Percentiles rank a stretch among this genome's conserved stretches.
Evolutionary conservation across 2,888 invertebrate species (phyloP).

Genomic region (Dicyrtoma fusca): DNA sequence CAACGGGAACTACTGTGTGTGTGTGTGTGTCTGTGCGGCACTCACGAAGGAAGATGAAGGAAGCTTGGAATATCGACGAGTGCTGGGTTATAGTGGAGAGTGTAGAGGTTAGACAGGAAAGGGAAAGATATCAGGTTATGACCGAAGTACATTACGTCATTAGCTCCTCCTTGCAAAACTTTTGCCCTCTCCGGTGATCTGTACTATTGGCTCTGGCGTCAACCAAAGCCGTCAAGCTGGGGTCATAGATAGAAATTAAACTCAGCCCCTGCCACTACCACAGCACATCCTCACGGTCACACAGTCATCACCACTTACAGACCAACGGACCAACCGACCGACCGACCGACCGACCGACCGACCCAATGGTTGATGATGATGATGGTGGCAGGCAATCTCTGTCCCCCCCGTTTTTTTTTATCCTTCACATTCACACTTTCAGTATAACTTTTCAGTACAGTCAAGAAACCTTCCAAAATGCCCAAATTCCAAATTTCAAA

Average conservation of each 20-base stretch:
- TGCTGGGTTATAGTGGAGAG: slow-evolving; percentile 5
- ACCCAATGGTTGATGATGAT: too few species aligned
- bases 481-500: too few species aligned
- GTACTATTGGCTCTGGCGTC: background rate
- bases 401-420: background rate
- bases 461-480: slow-evolving; percentile 9
- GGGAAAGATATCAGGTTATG: slow-evolving; percentile 12
- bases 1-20: too few species aligned
- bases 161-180: slow-evolving; percentile 18
- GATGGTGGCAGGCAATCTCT: slow-evolving; percentile 4
- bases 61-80: slow-evolving; percentile 12
- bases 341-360: background rate
- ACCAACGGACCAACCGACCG: background rate
- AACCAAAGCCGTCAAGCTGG: background rate
- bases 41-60: background rate
- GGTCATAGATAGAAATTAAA: slow-evolving; percentile 15
- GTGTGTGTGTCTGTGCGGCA: too few species aligned
- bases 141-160: slow-evolving; percentile 21
- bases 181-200: slow-evolving; percentile 14
- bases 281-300: background rate
- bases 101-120: too few species aligned
- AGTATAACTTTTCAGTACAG: too few species aligned
- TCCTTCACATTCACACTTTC: background rate
- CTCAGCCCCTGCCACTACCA: slow-evolving; percentile 4
- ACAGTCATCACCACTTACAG: slow-evolving; percentile 4